Conservation (phyloP, 2,797 vertebrate species). For the Nasua narica region DNA sequence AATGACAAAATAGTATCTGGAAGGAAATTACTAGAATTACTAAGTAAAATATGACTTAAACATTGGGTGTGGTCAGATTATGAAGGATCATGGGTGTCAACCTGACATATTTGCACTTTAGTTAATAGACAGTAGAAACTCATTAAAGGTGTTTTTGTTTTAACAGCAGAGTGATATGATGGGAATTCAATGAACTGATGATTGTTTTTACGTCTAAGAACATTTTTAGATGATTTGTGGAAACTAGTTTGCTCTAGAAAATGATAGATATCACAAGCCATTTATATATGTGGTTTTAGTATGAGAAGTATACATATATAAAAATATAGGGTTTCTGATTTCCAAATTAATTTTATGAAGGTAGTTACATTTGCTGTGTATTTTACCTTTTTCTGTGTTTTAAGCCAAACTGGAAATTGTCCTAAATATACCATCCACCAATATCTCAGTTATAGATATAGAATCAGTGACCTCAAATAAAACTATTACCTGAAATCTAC, state of each 20-base stretch:
- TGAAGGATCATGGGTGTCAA: not conserved
- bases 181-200: not conserved
- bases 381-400: not conserved
- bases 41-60: not conserved
- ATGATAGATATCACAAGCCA: not conserved
- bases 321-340: not conserved
- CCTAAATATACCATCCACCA: not conserved
- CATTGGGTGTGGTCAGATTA: not conserved
- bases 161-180: not conserved
- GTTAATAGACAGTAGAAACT: not conserved
- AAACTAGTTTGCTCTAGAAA: not conserved
- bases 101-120: not conserved
- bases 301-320: no score
- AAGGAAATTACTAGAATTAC: not conserved
- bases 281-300: not conserved
- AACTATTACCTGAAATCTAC: not conserved
- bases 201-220: not conserved
- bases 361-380: not conserved
- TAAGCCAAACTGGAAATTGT: not conserved
- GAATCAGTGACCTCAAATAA: not conserved
- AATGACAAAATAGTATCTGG: not conserved
- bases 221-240: not conserved
- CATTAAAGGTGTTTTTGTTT: not conserved
- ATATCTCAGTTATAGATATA: not conserved
- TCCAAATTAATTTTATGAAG: not conserved